Percentiles rank a stretch among this genome's conserved stretches.
phyloP scores from a whole-genome alignment of 2,888 invertebrate species.

The Anthrax anthrax region DNA sequence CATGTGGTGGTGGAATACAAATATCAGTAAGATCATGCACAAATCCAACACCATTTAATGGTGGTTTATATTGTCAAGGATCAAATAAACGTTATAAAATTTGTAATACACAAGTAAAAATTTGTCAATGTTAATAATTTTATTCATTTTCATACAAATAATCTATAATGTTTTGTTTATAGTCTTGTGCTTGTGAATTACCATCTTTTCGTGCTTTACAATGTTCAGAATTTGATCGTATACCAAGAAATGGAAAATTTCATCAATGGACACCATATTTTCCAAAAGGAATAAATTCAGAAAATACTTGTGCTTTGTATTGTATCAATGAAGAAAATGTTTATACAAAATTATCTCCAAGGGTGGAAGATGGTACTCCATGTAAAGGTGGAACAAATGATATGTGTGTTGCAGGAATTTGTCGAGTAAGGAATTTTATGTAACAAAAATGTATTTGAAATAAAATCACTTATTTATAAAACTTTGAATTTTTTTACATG shows the following conservation, averaged over 20 bases:
- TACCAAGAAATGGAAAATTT: slow-evolving; percentile 34
- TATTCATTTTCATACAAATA: too few relatives aligned
- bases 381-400: slow-evolving; percentile 45
- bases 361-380: slow-evolving; percentile 47
- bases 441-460: too few relatives aligned
- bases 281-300: slow-evolving; percentile 26
- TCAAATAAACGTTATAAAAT: slow-evolving; percentile 44
- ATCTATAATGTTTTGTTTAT: slow-evolving; percentile 6
- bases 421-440: slow-evolving; percentile 43
- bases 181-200: slow-evolving; percentile 34
- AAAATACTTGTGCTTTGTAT: slow-evolving; percentile 43
- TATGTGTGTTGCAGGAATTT: slow-evolving; percentile 48
- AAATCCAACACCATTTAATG: slow-evolving; percentile 45
- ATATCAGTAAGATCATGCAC: slow-evolving; percentile 44
- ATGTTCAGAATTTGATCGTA: slow-evolving; percentile 35
- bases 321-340: slow-evolving; percentile 45
- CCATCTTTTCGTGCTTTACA: slow-evolving; percentile 36
- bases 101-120: slow-evolving; percentile 41
- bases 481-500: too few relatives aligned
- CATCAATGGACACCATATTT: slow-evolving; percentile 36
- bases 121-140: not conserved
- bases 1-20: slow-evolving; percentile 49
- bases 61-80: slow-evolving; percentile 49
- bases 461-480: too few relatives aligned
- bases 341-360: slow-evolving; percentile 42